Evolutionary conservation across 2,888 invertebrate genomes (phyloP), one percentile per base, ranked within the genome.

Genomic region (Lagria hirta): DNA sequence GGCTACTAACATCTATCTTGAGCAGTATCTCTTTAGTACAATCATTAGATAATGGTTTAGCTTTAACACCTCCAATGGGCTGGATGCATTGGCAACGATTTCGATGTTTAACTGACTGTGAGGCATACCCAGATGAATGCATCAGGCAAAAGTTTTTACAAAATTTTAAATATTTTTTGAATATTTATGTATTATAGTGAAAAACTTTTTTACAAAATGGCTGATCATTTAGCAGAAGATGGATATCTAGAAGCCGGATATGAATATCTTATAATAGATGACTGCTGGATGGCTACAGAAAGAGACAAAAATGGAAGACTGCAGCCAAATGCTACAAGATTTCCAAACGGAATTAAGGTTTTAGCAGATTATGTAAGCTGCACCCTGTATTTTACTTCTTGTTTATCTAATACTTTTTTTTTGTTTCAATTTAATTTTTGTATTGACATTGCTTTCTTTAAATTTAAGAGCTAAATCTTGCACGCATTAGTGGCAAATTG

Each of bases 31-130:
- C 20, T 6, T 6, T 8, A 2, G 37, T n/a, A 13, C 13, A 28
- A n/a, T 4, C 38, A 8, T 16, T 38, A 33, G 75, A 82, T 51
- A 83, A 83, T 64, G 83, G 83, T 0, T 62, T 83, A 27, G 82
- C 80, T 0, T 60, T 73, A 27, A 83, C 81, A 2, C 84, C 84
- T 0, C 84, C 84, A 0, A 84, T 84, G 83, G 84, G 84, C 18
- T 84, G 83, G 83, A 71, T 84, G 49, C 77, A 82, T 1, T 84
- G 84, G 84, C 76, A 82, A 54, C 63, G 82, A 46, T 84, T 79
- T 60, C 66, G 81, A 11, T 84, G 84, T 59, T 76, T 79, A 52
- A 77, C 73, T 0, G 80, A 84, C 65, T 84, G 84, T 62, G 69
- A 73, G 22, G 73, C 73, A 32, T 79, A 80, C 55, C 83, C 61